Base-by-base conservation (phyloP, 1,140 invertebrate genomes). In the Scaptodrosophila lebanonensis region DNA sequence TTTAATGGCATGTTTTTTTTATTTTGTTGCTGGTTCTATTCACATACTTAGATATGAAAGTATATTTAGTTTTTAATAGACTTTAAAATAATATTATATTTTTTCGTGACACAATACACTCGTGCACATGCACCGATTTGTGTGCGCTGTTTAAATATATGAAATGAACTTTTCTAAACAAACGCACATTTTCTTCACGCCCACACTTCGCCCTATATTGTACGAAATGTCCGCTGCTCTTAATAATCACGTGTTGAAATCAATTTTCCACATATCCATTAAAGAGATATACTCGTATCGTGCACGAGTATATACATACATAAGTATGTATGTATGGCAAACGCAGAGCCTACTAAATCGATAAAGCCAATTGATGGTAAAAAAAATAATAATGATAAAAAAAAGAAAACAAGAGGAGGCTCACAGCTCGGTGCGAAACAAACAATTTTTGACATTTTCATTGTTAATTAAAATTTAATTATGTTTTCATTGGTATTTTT, bases 381-480 rank as follows among this genome's bases (percentile, higher is more conserved):
- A 49, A 58, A 43, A 66, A 66, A 58, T 65, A 11, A 44, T 66
- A 66, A 65, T 65, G 61, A 53, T 40, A 48, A 35, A 65, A 40
- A 51, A 27, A 29, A 56, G 9, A 38, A 13, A 38, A 38, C 4
- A 16, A 38, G 15, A 38, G 17, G 13, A 33, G 12, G 8, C 8
- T n/a, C n/a, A 44, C 60, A 30, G 16, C 22, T 18, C n/a, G 17
- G 47, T 6, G 18, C 22, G 16, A 65, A 65, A 52, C 49, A 63
- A 40, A 54, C 36, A 57, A 68, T 68, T 75, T 82, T 66, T 65
- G 69, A 75, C 69, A 75, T 82, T 82, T 66, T 66, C 61, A 82
- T 83, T 83, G 75, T 70, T 82, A 82, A 82, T 82, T 77, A 82
- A 82, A 70, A 54, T 82, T 67, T 82, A 82, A 82, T 82, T 82